Conservation (phyloP, 2,888 invertebrate genomes). For the Eupsilia transversa region DNA sequence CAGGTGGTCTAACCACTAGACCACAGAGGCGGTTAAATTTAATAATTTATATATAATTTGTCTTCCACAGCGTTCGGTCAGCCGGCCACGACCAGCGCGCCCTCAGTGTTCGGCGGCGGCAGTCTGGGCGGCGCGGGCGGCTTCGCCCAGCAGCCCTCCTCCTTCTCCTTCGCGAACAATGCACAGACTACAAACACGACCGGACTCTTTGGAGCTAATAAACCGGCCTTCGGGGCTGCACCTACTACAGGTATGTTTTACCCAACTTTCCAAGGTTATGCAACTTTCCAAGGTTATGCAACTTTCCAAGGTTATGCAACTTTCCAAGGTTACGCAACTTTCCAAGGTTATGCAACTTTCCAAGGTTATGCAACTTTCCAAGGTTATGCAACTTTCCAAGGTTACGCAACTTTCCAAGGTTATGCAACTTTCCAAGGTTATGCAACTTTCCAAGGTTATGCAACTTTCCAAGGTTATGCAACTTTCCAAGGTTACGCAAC, state of each 20-base stretch:
- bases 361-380: too few relatives aligned
- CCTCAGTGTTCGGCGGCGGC: constrained; percentile 92
- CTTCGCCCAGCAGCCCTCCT: constrained; percentile 77
- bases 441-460: too few relatives aligned
- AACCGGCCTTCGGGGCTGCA: constrained; percentile 89
- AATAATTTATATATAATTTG: too few relatives aligned
- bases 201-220: constrained; percentile 84
- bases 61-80: constrained; percentile 84
- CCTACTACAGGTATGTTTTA: constrained; percentile 75
- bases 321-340: too few relatives aligned
- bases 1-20: too few relatives aligned
- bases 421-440: neutral
- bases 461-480: neutral
- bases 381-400: neutral
- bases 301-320: neutral
- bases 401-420: neutral
- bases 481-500: neutral
- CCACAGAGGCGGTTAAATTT: too few relatives aligned
- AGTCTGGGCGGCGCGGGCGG: constrained; percentile 73
- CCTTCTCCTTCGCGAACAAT: constrained; percentile 84
- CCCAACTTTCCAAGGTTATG: neutral
- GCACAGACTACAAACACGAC: constrained; percentile 79
- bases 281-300: neutral
- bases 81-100: constrained; percentile 90
- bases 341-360: neutral